Evolutionary conservation across 1,140 invertebrate species (phyloP), one percentile per base, ranked within the genome.

Genomic region (Zaprionus ornatus): DNA sequence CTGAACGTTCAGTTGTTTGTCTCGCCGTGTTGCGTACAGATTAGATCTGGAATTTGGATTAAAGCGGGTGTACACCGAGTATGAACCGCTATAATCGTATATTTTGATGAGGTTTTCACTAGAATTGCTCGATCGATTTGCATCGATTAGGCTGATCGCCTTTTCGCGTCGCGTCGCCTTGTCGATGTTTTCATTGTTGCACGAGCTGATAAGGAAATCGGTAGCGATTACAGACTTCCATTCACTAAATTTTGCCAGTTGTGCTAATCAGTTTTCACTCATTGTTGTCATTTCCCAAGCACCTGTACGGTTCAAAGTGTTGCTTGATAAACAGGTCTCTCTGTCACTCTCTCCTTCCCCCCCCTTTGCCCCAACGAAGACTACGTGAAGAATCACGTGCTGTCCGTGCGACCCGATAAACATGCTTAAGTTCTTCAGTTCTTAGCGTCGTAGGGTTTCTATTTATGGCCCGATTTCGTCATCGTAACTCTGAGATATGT

Each of bases 171-270:
- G 4, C 19, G 17, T 40, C 15, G 15, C 15, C 15, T 40, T 13
- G 29, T 40, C 37, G 37, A 13, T 40, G 4, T 1, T 23, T 50
- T 50, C 45, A 50, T 50, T 50, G 45, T 50, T 50, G 45, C 45
- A 23, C 45, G 45, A 12, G 45, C 61, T 62, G 59, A 69, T 62
- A 69, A 69, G 45, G 12, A n/a, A 50, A 17, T 17, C 40, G n/a
- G 5, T 25, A 21, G 3, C 32, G 45, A 72, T 65, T 65, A 37
- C 55, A 17, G 15, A 27, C 32, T 63, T 76, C 84, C 87, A 91
- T 91, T 91, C 87, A 91, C 80, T 82, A 91, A 91, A 91, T 64
- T 64, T 68, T 23, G 59, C 42, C 60, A 42, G 27, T 15, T 42
- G 29, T 59, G 74, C 81, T 83, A 83, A 83, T 83, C 81, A 83